phyloP scores from a whole-genome alignment of 2,797 vertebrate species.

The Bradypus variegatus region DNA sequence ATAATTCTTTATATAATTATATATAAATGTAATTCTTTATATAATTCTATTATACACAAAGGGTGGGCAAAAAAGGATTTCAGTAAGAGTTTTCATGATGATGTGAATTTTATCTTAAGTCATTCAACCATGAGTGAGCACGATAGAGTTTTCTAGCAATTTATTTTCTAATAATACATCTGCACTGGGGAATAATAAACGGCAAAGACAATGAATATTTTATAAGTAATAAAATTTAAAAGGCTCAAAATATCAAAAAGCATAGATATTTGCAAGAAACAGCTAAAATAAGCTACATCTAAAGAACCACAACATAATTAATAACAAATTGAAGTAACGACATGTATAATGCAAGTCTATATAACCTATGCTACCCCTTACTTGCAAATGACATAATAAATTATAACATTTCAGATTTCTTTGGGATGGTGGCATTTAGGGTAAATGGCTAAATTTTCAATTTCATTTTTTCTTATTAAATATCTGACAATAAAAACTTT shows the following conservation, averaged over 20 bases:
- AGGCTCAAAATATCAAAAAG: conserved; percentile 3
- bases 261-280: background rate
- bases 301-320: background rate
- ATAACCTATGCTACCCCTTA: background rate
- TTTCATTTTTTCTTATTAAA: conserved; percentile 24
- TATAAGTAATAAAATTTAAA: conserved; percentile 34
- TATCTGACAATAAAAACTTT: background rate
- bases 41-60: background rate
- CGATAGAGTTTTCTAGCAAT: background rate
- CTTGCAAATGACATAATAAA: background rate
- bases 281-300: background rate
- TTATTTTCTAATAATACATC: conserved; percentile 3
- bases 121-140: background rate
- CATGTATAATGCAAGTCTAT: background rate
- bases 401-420: background rate
- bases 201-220: conserved; percentile 7
- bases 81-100: background rate
- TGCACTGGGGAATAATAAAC: background rate
- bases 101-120: background rate
- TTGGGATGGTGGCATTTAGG: background rate
- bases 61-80: background rate
- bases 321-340: background rate
- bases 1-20: no score
- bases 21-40: background rate
- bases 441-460: background rate